Percentiles rank a stretch among this genome's conserved stretches.
Conservation (phyloP, 2,888 invertebrate genomes). For the Fragum fragum region DNA sequence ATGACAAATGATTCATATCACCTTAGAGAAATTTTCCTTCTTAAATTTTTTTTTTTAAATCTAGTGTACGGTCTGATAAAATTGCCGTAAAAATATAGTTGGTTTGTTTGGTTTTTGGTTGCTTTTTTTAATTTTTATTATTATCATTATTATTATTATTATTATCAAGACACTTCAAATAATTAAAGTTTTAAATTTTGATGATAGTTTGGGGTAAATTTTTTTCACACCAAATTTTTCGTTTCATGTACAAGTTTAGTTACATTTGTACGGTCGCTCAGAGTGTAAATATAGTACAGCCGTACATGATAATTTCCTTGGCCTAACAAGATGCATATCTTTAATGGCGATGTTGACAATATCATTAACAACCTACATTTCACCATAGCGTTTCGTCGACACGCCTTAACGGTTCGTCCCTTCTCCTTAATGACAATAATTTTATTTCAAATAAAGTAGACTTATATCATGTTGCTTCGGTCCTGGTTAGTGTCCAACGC, state of each 20-base stretch:
- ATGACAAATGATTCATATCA: no score
- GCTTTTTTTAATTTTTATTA: no score
- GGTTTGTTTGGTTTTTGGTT: no score
- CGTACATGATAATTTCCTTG: not conserved
- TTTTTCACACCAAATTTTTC: not conserved
- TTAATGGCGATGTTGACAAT: not conserved
- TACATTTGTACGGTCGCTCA: not conserved
- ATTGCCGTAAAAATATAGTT: not conserved
- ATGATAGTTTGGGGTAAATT: no score
- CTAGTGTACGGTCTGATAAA: not conserved
- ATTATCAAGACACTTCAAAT: not conserved
- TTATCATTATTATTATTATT: not conserved
- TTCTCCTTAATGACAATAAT: not conserved
- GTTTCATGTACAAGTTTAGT: not conserved
- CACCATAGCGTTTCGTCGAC: not conserved
- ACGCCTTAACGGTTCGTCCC: constrained; percentile 2
- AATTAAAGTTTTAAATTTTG: not conserved
- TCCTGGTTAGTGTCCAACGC: not conserved
- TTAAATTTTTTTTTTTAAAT: not conserved
- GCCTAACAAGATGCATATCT: not conserved
- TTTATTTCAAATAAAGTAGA: not conserved
- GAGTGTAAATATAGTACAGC: not conserved
- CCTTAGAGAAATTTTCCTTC: no score
- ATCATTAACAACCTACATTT: constrained; percentile 4
- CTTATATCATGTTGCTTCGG: not conserved